phyloP scores from a whole-genome alignment of 2,797 vertebrate genomes.

The Synanceia verrucosa region DNA sequence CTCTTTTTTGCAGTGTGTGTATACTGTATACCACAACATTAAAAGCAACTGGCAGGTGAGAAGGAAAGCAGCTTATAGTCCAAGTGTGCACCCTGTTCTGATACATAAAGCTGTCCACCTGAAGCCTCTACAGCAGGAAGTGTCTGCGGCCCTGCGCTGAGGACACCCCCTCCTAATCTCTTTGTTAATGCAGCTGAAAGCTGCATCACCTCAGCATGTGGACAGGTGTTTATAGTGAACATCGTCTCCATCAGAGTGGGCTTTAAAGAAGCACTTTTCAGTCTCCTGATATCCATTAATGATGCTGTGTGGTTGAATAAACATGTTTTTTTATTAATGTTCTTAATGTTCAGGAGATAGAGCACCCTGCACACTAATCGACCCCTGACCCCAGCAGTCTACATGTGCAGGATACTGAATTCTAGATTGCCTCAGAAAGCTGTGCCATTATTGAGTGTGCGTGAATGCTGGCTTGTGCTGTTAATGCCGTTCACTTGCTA shows the following conservation, averaged over 20 bases:
- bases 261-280: slow-evolving; percentile 1
- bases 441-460: background rate
- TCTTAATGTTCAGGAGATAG: background rate
- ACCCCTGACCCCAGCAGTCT: background rate
- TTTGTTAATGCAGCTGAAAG: slow-evolving; percentile 20
- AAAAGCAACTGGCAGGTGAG: slow-evolving; percentile 42
- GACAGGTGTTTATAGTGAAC: background rate
- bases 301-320: background rate
- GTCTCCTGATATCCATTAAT: background rate
- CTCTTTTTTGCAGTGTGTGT: background rate
- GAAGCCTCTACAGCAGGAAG: background rate
- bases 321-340: background rate
- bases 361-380: background rate
- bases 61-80: slow-evolving; percentile 60
- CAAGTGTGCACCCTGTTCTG: slow-evolving; percentile 11
- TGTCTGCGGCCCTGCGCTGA: background rate
- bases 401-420: background rate
- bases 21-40: background rate
- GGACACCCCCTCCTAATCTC: slow-evolving; percentile 26
- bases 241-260: background rate
- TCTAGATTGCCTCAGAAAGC: background rate
- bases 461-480: background rate
- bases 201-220: background rate
- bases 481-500: background rate
- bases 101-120: slow-evolving; percentile 6